Base-by-base conservation (phyloP, 2,113 vertebrate species). In the Illadopsis cleaveri region DNA sequence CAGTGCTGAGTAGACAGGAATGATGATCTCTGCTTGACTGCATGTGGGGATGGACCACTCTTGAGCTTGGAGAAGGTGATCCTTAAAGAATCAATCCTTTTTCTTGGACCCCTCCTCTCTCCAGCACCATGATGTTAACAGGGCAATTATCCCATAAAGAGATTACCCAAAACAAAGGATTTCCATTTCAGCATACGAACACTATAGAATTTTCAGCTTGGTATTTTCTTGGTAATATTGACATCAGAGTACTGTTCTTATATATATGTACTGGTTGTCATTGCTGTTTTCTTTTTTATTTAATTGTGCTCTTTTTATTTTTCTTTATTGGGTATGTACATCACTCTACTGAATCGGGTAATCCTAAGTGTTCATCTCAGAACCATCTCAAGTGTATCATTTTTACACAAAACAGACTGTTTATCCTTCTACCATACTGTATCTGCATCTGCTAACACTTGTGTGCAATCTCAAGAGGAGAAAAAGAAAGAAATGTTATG, bases 321-420 rank as follows among this genome's bases (percentile, higher is more conserved):
- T 75, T 71, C 44, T 89, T 73, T 80, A 64, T 56, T 58, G 24
- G 35, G 7, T 51, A 47, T 33, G 57, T 35, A 47, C 33, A 66
- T 48, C 21, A 33, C 38, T 76, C 16, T 45, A 16, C 38, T 58
- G 50, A 93, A 73, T 42, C 0, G 1, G 27, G 21, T 85, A 86
- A 80, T 83, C 37, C 58, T 80, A 86, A 65, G 42, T 30, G 51
- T 57, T 90, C 1, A 64, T 91, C 80, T 85, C 37, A 82, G 45
- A 79, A 30, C n/a, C 62, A 86, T 72, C 44, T 68, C 58, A 93
- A 86, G 50, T 38, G 42, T 68, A 87, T 87, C 0, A 56, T 86
- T 93, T 94, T 95, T 88, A 69, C 60, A 93, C 21, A 24, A 47
- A 88, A 54, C 58, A 84, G 66, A 84, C 61, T 87, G 58, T 85